These are phyloP conservation scores for Cryptotermes secundus DNA, from an alignment of 1,140 invertebrate species.

Conservation along the genomic window DNA sequence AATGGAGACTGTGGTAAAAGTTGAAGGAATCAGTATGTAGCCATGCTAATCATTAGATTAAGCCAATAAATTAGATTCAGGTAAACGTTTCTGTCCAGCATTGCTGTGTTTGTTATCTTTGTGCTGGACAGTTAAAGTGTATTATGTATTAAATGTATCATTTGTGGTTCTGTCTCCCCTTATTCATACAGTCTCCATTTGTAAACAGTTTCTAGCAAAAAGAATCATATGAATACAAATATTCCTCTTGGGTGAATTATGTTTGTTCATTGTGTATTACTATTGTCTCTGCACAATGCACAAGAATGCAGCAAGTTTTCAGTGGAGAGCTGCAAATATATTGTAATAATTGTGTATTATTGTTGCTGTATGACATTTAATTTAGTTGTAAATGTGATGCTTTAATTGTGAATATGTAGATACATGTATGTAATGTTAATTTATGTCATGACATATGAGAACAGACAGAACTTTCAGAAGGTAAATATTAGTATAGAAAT, in stretches of 20 bases:
- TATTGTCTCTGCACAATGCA: background rate
- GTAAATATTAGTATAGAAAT: slow-evolving; percentile 7
- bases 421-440: slow-evolving; percentile 12
- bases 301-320: background rate
- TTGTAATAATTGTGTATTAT: background rate
- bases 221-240: background rate
- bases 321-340: background rate
- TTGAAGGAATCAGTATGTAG: background rate
- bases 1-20: background rate
- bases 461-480: background rate
- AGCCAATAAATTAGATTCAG: background rate
- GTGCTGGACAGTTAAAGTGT: background rate
- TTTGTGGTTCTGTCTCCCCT: background rate
- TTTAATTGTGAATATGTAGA: slow-evolving; percentile 20
- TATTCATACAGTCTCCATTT: background rate
- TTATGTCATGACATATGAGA: slow-evolving; percentile 1
- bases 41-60: background rate
- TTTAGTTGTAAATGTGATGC: slow-evolving; percentile 14
- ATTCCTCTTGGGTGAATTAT: background rate
- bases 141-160: background rate
- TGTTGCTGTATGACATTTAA: slow-evolving; percentile 16
- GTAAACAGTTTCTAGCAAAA: background rate
- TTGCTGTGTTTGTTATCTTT: background rate
- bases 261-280: background rate
- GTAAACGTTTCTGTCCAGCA: background rate